Evolutionary conservation across 1,140 invertebrate genomes (phyloP), one percentile per base, ranked within the genome.

Genomic region (Drosophila insularis): DNA sequence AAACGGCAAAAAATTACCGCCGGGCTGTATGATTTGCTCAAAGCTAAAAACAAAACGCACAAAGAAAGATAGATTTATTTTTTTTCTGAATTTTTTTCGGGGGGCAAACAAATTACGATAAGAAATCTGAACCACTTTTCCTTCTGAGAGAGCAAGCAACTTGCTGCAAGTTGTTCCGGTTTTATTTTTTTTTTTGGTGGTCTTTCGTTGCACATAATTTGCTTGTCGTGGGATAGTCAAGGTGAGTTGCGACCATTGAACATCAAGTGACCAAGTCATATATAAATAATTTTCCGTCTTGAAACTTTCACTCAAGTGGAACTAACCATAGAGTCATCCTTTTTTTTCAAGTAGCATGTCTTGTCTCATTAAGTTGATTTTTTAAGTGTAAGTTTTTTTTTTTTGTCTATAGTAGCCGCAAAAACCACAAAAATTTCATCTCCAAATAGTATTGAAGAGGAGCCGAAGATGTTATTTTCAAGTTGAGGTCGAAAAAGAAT

Each of bases 111-210:
- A 74, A 50, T 73, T 60, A 71, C 75, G 78, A 81, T 87, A 76
- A 79, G 19, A 43, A 56, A 86, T 87, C 84, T 87, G 82, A 80
- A 73, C 82, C 82, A 77, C 80, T 87, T 87, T 82, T 74, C 39
- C 62, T 46, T 43, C 62, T 13, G 10, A 37, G 5, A 40, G 8
- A 40, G 39, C n/a, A 2, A 17, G 13, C 58, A 63, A 37, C 60
- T 54, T 27, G 67, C 59, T 55, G 66, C 72, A 61, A 62, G 65
- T 78, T 60, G 71, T 68, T 70, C 68, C 79, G 71, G 71, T 78
- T 74, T 58, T 23, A 39, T 35, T 31, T 27, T 46, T 39, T 35
- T 37, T 39, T 37, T 37, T 37, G 1, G 11, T 10, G 10, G 11
- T 10, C 4, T 37, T 60, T 31, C 8, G 53, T 67, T 75, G 70